These are phyloP conservation scores for Archivesica marissinica DNA, from an alignment of 1,140 invertebrate genomes.

Conservation along the genomic window DNA sequence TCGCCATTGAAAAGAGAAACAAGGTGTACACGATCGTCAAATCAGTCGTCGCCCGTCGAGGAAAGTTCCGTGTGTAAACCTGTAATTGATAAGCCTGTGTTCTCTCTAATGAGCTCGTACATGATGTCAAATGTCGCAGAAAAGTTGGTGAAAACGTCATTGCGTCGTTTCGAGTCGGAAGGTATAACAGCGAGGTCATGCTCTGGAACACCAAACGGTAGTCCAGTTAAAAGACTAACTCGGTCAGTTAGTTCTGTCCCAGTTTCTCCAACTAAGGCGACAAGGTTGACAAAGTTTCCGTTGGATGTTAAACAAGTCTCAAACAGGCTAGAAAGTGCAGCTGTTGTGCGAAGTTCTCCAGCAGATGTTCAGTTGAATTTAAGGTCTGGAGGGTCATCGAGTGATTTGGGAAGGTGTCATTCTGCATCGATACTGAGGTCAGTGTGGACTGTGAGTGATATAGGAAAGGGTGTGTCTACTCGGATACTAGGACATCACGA, in stretches of 20 bases:
- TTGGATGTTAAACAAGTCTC: conserved; percentile 12
- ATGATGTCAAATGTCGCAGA: not conserved
- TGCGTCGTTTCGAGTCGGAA: not conserved
- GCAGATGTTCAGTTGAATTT: not conserved
- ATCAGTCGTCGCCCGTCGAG: not conserved
- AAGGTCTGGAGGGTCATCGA: not conserved
- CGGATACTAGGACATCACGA: too few species aligned
- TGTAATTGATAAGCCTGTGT: not conserved
- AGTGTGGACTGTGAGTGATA: too few species aligned
- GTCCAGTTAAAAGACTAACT: not conserved
- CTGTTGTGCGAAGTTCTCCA: not conserved
- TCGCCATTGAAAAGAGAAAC: not conserved
- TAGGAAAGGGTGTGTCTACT: too few species aligned
- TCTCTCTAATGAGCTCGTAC: not conserved
- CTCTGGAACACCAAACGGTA: not conserved
- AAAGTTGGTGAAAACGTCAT: not conserved
- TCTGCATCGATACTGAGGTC: not conserved
- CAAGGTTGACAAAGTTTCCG: not conserved
- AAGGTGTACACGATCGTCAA: not conserved
- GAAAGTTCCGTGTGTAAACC: not conserved
- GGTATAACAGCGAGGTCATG: not conserved
- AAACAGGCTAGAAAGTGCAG: not conserved
- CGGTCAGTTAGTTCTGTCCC: not conserved
- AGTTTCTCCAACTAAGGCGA: not conserved
- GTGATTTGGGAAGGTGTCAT: not conserved